phyloP scores from a whole-genome alignment of 2,888 invertebrate species.

The Heliconius hortense region DNA sequence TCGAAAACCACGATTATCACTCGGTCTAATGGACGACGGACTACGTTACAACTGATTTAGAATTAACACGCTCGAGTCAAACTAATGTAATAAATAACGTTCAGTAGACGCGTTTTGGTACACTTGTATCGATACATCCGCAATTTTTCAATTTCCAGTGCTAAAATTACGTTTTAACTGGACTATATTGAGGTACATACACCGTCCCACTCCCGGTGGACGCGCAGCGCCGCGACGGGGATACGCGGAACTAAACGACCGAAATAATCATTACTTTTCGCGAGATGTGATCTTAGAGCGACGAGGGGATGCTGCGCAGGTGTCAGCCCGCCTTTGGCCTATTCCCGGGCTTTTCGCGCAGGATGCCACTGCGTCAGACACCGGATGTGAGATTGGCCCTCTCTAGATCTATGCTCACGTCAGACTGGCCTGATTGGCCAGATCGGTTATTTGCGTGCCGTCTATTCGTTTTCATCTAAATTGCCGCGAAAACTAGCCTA shows the following conservation, averaged over 20 bases:
- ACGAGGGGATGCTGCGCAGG: conserved; percentile 75
- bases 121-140: conserved; percentile 49
- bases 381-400: conserved; percentile 72
- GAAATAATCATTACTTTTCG: conserved; percentile 83
- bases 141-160: conserved; percentile 67
- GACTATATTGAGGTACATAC: conserved; percentile 66
- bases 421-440: conserved; percentile 59
- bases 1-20: conserved; percentile 55
- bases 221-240: conserved; percentile 71
- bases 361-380: conserved; percentile 64
- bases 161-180: conserved; percentile 71
- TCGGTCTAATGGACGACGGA: conserved; percentile 56
- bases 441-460: conserved; percentile 41
- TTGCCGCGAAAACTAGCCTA: conserved; percentile 68
- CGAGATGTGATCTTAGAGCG: conserved; percentile 79
- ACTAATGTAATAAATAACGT: conserved; percentile 13
- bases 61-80: conserved; percentile 4
- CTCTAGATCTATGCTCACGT: conserved; percentile 61
- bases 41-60: conserved; percentile 12
- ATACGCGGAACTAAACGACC: conserved; percentile 75
- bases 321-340: conserved; percentile 60
- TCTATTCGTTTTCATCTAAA: conserved; percentile 58
- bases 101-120: conserved; percentile 25
- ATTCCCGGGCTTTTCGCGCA: conserved; percentile 79
- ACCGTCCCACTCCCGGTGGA: conserved; percentile 59